Percentiles rank a stretch among this genome's conserved stretches.
These are phyloP conservation scores for Lanius ludovicianus DNA, from an alignment of 2,113 vertebrate genomes.

Conservation along the genomic window DNA sequence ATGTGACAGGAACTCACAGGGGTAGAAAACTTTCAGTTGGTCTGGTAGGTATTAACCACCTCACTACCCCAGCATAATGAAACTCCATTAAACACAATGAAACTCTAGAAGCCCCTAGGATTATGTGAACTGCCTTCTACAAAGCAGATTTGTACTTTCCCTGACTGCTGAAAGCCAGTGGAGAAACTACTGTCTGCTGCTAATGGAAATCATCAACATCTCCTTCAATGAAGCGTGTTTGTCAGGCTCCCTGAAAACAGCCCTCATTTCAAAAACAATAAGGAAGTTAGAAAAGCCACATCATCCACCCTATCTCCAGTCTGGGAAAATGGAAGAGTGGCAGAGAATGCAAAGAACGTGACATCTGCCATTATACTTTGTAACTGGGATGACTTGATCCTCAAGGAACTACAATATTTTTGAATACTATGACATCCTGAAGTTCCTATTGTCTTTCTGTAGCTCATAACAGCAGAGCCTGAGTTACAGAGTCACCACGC, in stretches of 20 bases:
- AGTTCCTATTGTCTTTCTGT: neutral
- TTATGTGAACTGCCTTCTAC: neutral
- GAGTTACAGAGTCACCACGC: neutral
- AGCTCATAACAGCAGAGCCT: neutral
- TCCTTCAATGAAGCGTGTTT: neutral
- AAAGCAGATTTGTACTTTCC: neutral
- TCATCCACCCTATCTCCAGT: neutral
- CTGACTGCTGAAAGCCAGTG: neutral
- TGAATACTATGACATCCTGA: neutral
- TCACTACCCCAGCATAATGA: slow-evolving; percentile 11
- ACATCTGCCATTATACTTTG: neutral
- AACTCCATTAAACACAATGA: neutral
- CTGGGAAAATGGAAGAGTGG: neutral
- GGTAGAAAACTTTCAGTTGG: slow-evolving; percentile 3
- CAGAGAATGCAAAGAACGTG: neutral
- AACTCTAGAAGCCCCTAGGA: slow-evolving; percentile 29
- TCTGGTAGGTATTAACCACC: slow-evolving; percentile 39
- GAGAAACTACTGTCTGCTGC: neutral
- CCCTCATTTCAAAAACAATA: neutral
- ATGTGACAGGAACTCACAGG: neutral
- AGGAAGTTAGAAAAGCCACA: neutral
- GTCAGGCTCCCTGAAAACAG: neutral
- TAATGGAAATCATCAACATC: slow-evolving; percentile 43
- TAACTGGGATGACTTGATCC: neutral
- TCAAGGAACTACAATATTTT: neutral